phyloP scores from a whole-genome alignment of 2,113 vertebrate genomes.

The Urocynchramus pylzowi region DNA sequence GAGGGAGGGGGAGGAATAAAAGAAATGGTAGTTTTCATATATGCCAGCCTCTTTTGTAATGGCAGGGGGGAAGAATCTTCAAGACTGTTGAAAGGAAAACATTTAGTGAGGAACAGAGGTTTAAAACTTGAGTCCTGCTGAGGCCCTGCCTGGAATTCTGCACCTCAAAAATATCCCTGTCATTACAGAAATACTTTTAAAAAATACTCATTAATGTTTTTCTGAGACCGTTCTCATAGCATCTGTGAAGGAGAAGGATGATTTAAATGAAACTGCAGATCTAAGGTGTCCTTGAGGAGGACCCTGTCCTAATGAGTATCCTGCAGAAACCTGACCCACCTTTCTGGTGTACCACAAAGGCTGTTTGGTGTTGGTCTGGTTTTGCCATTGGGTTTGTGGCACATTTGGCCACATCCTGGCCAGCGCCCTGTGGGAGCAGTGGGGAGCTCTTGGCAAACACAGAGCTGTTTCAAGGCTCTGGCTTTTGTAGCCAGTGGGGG shows the following conservation, averaged over 20 bases:
- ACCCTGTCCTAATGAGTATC: accelerated
- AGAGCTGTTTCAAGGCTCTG: neutral
- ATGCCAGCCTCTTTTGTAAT: neutral
- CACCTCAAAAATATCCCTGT: neutral
- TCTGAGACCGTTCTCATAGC: neutral
- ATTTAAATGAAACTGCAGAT: neutral
- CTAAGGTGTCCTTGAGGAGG: neutral
- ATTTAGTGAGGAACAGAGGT: neutral
- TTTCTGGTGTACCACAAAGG: neutral
- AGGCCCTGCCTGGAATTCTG: neutral
- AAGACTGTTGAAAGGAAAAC: neutral
- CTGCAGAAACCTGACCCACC: neutral
- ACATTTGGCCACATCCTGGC: neutral
- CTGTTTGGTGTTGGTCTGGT: neutral
- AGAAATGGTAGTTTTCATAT: neutral
- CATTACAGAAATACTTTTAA: neutral
- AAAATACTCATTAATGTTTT: neutral
- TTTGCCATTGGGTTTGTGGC: neutral
- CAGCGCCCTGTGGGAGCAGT: neutral
- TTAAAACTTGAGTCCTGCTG: neutral
- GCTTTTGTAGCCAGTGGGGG: neutral
- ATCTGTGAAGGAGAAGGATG: neutral
- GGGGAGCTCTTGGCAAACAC: neutral
- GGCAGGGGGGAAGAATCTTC: neutral
- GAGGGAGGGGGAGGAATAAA: neutral